Percentiles rank a stretch among this genome's conserved stretches.
Evolutionary conservation across 2,113 vertebrate species (phyloP).

Genomic region (Girardinichthys multiradiatus): DNA sequence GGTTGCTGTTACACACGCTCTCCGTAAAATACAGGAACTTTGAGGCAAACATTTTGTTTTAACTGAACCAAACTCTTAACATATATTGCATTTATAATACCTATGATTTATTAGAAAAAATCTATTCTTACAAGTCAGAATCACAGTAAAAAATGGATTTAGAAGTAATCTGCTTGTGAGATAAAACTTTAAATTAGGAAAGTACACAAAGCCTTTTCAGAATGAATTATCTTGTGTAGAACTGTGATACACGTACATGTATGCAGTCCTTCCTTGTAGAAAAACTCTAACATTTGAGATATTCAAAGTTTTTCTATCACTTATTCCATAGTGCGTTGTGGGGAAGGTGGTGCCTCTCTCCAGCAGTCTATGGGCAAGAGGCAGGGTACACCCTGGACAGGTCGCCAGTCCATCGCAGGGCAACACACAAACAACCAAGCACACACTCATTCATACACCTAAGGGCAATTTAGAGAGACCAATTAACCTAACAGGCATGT

Average conservation of each 20-base stretch:
- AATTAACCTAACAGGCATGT: no score
- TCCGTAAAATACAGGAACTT: background rate
- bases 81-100: background rate
- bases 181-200: background rate
- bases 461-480: no score
- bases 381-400: no score
- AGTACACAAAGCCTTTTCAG: fast-evolving
- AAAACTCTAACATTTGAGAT: background rate
- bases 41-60: background rate
- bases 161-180: background rate
- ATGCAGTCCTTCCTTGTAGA: background rate
- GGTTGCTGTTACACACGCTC: background rate
- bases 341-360: no score
- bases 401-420: no score
- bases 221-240: background rate
- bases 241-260: no score
- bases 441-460: no score
- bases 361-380: no score
- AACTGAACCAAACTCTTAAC: background rate
- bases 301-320: background rate
- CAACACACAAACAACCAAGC: no score
- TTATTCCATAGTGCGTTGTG: no score
- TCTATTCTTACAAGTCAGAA: no score
- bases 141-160: background rate
- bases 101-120: background rate